These are phyloP conservation scores for Drosophila baimaii DNA, from an alignment of 1,140 invertebrate genomes.

Conservation along the genomic window DNA sequence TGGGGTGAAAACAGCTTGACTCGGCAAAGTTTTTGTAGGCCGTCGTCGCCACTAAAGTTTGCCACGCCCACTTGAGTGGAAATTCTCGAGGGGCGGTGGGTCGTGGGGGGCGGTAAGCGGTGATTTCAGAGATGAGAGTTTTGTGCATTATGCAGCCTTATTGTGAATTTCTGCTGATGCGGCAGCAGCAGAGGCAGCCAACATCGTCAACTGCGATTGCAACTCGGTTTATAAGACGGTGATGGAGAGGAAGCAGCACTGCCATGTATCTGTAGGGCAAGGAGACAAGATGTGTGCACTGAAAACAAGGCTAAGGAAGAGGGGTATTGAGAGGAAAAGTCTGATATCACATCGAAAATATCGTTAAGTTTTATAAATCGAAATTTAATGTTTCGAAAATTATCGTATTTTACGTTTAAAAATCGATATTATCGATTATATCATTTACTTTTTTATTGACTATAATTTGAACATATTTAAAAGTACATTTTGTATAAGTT, in stretches of 20 bases:
- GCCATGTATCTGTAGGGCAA: not conserved
- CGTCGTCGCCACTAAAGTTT: conserved; percentile 60
- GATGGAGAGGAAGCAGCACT: not conserved
- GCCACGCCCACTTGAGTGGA: conserved; percentile 42
- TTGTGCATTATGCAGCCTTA: conserved; percentile 66
- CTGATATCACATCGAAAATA: no score
- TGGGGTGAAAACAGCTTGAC: conserved; percentile 58
- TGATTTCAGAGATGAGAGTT: conserved; percentile 23
- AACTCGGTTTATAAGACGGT: conserved; percentile 17
- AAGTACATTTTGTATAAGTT: no score
- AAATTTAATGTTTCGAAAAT: no score
- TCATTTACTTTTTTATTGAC: no score
- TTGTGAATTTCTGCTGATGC: conserved; percentile 61
- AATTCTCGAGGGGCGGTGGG: conserved; percentile 6
- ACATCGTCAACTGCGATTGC: conserved; percentile 40
- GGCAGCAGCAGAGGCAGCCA: conserved; percentile 32
- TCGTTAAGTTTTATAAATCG: no score
- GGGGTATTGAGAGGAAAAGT: no score
- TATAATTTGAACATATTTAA: no score
- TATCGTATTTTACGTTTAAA: no score
- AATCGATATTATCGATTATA: no score
- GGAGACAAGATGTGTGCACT: not conserved
- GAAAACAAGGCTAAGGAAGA: not conserved
- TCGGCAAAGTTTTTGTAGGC: conserved; percentile 66
- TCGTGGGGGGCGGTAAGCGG: conserved; percentile 3